Conservation (phyloP, 2,113 vertebrate species). For the Heterocephalus glaber region DNA sequence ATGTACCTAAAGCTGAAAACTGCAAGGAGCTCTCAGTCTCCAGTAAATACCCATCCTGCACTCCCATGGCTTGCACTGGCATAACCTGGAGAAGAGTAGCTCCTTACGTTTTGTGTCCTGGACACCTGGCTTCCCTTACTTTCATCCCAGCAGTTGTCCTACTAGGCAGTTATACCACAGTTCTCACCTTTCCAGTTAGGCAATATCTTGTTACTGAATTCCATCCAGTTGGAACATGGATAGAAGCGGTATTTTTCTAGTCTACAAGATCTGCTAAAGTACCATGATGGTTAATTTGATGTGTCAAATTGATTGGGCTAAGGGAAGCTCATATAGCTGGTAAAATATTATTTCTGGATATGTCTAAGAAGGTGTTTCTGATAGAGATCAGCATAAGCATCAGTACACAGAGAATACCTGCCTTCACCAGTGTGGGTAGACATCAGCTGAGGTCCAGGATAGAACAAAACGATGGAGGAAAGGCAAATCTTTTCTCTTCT, state of each 20-base stretch:
- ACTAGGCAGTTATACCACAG: not conserved
- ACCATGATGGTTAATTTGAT: not conserved
- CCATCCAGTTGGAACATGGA: not conserved
- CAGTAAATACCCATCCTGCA: not conserved
- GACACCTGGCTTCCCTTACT: not conserved
- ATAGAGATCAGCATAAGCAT: not conserved
- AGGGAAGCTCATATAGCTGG: not conserved
- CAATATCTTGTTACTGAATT: not conserved
- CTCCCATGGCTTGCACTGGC: not conserved
- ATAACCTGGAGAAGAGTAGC: not conserved
- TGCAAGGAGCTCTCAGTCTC: not conserved
- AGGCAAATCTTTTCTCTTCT: not conserved
- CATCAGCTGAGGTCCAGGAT: not conserved
- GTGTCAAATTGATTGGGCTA: not conserved
- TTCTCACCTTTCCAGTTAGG: not conserved
- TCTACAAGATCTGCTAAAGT: not conserved
- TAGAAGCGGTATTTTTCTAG: not conserved
- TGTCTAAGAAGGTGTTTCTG: not conserved
- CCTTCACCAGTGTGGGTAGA: not conserved
- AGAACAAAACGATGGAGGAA: not conserved
- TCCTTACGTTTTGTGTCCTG: not conserved
- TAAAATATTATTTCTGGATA: not conserved
- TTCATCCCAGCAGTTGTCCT: not conserved
- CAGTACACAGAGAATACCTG: not conserved
- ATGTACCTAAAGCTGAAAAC: not conserved